Evolutionary conservation across 1,140 invertebrate genomes (phyloP).

Genomic region (Euglossa dilemma): DNA sequence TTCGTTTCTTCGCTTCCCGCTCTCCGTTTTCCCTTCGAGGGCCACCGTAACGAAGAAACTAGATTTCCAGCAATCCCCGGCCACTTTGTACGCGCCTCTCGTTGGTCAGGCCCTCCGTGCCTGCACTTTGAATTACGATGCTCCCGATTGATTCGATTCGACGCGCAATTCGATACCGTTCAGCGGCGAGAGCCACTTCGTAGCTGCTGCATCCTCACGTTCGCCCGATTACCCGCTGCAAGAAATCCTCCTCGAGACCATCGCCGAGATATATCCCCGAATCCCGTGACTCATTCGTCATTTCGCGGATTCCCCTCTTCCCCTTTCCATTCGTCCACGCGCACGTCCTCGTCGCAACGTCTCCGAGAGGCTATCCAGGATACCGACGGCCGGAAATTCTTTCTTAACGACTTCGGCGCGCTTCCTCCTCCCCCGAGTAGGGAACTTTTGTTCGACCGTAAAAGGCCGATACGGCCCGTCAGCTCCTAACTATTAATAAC

Average conservation of each 20-base stretch:
- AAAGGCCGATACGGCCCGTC: constrained; percentile 39
- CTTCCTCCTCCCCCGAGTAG: background rate
- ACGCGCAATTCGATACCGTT: constrained; percentile 53
- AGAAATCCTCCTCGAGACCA: constrained; percentile 23
- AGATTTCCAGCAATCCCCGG: constrained; percentile 47
- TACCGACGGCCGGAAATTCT: constrained; percentile 57
- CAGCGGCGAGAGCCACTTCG: background rate
- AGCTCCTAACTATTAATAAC: constrained; percentile 45
- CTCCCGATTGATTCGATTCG: constrained; percentile 65
- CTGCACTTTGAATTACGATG: constrained; percentile 58
- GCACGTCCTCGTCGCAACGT: constrained; percentile 53
- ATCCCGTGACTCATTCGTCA: constrained; percentile 70
- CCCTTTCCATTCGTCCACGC: background rate
- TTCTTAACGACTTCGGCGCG: constrained; percentile 40
- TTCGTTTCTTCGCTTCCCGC: background rate
- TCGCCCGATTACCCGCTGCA: constrained; percentile 20
- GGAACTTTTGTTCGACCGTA: constrained; percentile 9
- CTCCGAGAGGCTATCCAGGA: constrained; percentile 45
- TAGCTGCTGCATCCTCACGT: constrained; percentile 21
- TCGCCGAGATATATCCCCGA: background rate
- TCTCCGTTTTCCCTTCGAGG: background rate
- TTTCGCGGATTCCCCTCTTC: constrained; percentile 50
- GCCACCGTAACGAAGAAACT: constrained; percentile 62
- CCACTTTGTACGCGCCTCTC: constrained; percentile 42
- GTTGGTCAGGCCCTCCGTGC: constrained; percentile 5